phyloP scores from a whole-genome alignment of 2,113 vertebrate genomes.

The Mormyrus lacerda region DNA sequence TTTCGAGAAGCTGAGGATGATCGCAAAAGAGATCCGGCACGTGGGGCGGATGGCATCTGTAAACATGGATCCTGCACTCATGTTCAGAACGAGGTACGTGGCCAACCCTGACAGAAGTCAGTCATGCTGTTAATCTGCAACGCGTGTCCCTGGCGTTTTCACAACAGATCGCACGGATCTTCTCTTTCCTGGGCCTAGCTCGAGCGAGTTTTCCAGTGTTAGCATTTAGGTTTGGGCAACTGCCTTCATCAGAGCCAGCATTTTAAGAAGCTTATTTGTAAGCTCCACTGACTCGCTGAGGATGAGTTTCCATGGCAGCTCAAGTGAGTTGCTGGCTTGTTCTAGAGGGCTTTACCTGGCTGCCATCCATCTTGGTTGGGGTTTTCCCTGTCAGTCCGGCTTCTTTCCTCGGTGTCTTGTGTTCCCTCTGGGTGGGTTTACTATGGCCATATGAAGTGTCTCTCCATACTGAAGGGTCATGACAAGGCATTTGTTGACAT shows the following conservation, averaged over 20 bases:
- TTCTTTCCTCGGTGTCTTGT: neutral
- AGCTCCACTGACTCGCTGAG: neutral
- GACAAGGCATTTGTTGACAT: slow-evolving; percentile 37
- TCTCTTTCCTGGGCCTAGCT: neutral
- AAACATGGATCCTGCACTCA: slow-evolving; percentile 96
- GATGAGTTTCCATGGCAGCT: neutral
- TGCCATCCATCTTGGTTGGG: neutral
- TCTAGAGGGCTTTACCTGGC: neutral
- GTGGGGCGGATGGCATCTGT: slow-evolving; percentile 95
- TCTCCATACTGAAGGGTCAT: neutral
- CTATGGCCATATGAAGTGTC: neutral
- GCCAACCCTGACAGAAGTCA: neutral
- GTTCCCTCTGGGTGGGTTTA: neutral
- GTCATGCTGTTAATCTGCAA: neutral
- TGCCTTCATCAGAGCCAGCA: neutral
- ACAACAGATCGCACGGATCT: neutral
- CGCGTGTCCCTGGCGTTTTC: neutral
- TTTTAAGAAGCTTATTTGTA: neutral
- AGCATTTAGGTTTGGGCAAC: neutral
- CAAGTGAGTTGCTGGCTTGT: neutral
- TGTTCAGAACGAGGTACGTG: slow-evolving; percentile 89
- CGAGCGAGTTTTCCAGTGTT: neutral
- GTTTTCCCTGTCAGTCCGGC: slow-evolving; percentile 1
- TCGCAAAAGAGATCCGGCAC: slow-evolving; percentile 96
- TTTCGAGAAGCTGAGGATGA: slow-evolving; percentile 98